phyloP scores from a whole-genome alignment of 2,113 vertebrate genomes.

The Cochlearius cochlearius region DNA sequence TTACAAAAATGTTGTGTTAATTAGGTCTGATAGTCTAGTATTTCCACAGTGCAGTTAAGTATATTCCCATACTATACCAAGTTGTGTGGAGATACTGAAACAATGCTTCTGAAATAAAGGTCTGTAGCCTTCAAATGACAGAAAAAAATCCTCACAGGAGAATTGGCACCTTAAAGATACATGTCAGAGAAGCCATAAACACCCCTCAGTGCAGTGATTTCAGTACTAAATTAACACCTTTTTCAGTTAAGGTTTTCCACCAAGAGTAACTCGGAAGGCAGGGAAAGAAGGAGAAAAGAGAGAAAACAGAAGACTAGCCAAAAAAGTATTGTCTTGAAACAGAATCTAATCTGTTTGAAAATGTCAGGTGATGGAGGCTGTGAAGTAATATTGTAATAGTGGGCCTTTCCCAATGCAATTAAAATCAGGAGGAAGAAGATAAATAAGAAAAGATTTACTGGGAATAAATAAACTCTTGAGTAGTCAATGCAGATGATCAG shows the following conservation, averaged over 20 bases:
- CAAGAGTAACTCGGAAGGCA: background rate
- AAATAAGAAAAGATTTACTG: background rate
- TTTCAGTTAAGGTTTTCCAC: background rate
- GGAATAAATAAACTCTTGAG: background rate
- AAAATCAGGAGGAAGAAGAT: background rate
- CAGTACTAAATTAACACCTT: background rate
- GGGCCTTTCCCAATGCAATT: background rate
- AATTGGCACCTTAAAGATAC: background rate
- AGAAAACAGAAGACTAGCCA: background rate
- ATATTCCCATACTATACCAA: background rate
- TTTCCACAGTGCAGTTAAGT: background rate
- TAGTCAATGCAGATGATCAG: background rate
- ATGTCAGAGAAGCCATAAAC: background rate
- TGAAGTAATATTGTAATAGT: background rate
- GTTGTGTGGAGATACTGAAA: background rate
- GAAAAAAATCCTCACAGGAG: background rate
- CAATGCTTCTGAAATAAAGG: background rate
- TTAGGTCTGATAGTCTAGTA: background rate
- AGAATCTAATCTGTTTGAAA: background rate
- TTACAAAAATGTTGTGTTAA: background rate
- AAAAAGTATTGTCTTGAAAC: background rate
- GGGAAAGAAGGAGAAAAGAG: background rate
- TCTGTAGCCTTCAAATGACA: background rate
- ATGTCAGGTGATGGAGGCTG: background rate
- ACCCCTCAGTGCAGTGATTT: background rate